Evolutionary conservation across 2,113 vertebrate genomes (phyloP).

Genomic region (Lathamus discolor): DNA sequence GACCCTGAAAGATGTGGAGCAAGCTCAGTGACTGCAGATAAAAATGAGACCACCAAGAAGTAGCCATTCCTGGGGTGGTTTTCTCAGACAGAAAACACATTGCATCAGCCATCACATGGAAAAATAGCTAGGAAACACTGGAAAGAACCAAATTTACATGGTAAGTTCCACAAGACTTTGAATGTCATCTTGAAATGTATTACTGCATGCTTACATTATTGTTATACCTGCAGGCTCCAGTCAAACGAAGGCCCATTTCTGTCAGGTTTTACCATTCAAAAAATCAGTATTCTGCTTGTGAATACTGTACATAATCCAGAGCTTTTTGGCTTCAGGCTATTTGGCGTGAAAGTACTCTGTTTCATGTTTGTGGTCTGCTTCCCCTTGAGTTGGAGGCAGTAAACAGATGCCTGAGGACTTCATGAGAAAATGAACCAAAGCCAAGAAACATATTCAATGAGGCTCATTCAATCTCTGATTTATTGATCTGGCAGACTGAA

Average conservation of each 20-base stretch:
- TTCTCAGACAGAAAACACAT: neutral
- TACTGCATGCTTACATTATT: neutral
- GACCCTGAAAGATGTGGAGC: neutral
- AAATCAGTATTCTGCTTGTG: conserved; percentile 7
- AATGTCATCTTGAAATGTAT: neutral
- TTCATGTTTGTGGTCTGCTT: neutral
- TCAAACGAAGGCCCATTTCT: neutral
- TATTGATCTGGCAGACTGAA: neutral
- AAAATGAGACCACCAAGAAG: neutral
- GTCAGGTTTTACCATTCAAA: neutral
- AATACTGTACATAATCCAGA: neutral
- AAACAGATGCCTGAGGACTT: conserved; percentile 24
- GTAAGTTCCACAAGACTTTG: neutral
- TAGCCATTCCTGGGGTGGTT: neutral
- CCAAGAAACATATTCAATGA: neutral
- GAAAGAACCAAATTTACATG: neutral
- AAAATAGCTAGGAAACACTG: neutral
- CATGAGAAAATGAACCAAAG: neutral
- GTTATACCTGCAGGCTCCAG: neutral
- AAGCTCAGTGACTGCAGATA: neutral
- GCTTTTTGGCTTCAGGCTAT: neutral
- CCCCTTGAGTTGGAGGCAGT: conserved; percentile 17
- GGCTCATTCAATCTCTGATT: conserved; percentile 7
- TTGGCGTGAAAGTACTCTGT: neutral
- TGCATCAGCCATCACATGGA: neutral